Base-by-base conservation (phyloP, 2,797 vertebrate species). In the Enteromius thamalakanensis region DNA sequence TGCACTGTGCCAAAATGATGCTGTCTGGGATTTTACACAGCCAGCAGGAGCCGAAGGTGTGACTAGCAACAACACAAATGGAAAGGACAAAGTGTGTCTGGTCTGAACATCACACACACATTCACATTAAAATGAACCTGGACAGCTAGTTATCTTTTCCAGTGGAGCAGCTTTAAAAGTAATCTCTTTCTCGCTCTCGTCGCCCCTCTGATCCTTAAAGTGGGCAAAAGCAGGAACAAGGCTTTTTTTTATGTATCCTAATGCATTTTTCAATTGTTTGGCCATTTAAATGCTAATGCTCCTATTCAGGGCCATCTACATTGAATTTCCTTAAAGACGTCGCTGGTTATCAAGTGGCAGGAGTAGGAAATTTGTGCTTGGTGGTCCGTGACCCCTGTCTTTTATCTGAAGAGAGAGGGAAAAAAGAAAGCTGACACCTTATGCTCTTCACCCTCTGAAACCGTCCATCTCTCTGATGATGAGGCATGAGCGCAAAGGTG, bases 261-360 rank as follows among this genome's bases (percentile, higher is more conserved):
- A 84, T 76, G 42, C 55, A 29, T 85, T 83, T 64, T 77, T 72
- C 76, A 49, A 83, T 60, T 55, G 58, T 77, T 69, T 51, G 6
- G 12, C 77, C 60, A 87, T 87, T 85, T 80, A 83, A 85, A 87
- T 87, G 83, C 71, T 80, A 83, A 83, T 85, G 76, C 4, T 55
- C 15, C 53, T 19, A 76, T 87, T 69, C 74, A 37, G 19, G n/a
- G 65, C 37, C 26, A 40, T 74, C 71, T 58, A 76, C 65, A 58
- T 72, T 77, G 64, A 76, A 80, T 80, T 80, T 74, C 76, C 64
- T 81, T 53, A 34, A 53, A 60, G 62, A 75, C 45, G 1, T 62
- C 70, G 19, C 42, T 10, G 7, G 55, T 80, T 79, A 84, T 82
- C 86, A 74, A 79, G 84, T 83, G 75, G 32, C 49, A 79, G 65